These are phyloP conservation scores for Catharus ustulatus DNA, from an alignment of 2,797 vertebrate genomes.

Conservation along the genomic window DNA sequence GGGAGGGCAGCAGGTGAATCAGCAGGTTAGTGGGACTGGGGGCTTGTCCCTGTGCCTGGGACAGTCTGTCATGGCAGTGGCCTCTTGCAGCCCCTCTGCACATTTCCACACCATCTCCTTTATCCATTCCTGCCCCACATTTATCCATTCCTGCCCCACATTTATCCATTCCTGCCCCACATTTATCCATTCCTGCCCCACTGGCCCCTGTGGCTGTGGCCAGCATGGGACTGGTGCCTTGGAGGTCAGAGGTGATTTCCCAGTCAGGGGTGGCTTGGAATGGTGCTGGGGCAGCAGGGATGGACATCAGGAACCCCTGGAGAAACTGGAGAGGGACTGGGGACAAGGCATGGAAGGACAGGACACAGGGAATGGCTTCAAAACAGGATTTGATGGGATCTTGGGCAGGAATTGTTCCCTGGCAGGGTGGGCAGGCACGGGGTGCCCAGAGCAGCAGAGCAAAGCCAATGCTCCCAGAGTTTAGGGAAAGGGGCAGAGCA, in stretches of 20 bases:
- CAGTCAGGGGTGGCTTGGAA: not conserved
- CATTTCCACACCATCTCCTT: accelerated
- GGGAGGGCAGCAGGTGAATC: not conserved
- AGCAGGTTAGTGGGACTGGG: not conserved
- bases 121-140: not conserved
- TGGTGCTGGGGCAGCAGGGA: not conserved
- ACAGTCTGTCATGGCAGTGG: accelerated
- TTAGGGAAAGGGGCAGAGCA: not conserved
- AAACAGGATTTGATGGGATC: accelerated
- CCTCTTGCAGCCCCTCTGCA: not conserved
- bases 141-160: too few species aligned
- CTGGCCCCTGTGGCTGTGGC: not conserved
- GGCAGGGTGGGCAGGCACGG: not conserved
- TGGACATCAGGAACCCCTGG: not conserved
- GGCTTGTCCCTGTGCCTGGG: not conserved
- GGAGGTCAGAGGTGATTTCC: not conserved
- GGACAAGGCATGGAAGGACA: accelerated
- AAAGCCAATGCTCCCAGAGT: not conserved
- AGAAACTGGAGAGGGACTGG: accelerated
- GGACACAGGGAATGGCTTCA: not conserved
- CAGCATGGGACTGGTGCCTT: accelerated
- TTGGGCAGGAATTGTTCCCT: not conserved
- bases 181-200: too few species aligned
- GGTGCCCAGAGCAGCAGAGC: not conserved
- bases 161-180: too few species aligned